Base-by-base conservation (phyloP, 2,888 invertebrate species). In the Eupithecia inturbata region DNA sequence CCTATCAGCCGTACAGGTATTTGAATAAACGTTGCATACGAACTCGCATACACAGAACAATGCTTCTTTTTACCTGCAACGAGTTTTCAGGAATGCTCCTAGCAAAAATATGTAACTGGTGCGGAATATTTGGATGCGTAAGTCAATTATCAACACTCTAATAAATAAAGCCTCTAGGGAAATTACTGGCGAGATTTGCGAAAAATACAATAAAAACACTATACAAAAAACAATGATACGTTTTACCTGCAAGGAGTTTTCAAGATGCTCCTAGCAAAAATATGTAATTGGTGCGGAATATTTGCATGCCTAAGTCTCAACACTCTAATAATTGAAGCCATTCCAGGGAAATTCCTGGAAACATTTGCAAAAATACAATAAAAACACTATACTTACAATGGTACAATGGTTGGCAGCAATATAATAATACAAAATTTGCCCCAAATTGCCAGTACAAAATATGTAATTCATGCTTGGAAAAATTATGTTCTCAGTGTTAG, bases 401-500 rank as follows among this genome's bases (percentile, higher is more conserved):
- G n/a, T n/a, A n/a, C 53, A 74, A 63, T 63, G 53, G 67, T 70
- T 49, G 31, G 2, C 63, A 67, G 39, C 63, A 63, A 53, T 67
- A 67, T 67, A 63, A 70, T 63, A 57, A 68, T 70, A 74, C n/a
- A n/a, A n/a, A n/a, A n/a, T n/a, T n/a, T n/a, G n/a, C n/a, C n/a
- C n/a, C n/a, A n/a, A n/a, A n/a, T 67, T 74, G 63, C 70, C 33
- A n/a, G 22, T 45, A 53, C 70, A 71, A 72, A 75, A 74, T 69
- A 75, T 72, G 69, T 71, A 72, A 77, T 66, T 79, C 78, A 74
- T 77, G 62, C 74, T 74, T 53, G 33, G 62, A 70, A 75, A 77
- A 78, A 79, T 78, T 77, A 77, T 73, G 73, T 74, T 73, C 71
- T 78, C 70, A 78, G 71, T 78, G 74, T 63, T 73, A 62, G 78